Evolutionary conservation across 92 coral and sea anemone genomes (phyloP), one percentile per base, ranked within the genome.

Genomic region (Umimayanthus kanabou): DNA sequence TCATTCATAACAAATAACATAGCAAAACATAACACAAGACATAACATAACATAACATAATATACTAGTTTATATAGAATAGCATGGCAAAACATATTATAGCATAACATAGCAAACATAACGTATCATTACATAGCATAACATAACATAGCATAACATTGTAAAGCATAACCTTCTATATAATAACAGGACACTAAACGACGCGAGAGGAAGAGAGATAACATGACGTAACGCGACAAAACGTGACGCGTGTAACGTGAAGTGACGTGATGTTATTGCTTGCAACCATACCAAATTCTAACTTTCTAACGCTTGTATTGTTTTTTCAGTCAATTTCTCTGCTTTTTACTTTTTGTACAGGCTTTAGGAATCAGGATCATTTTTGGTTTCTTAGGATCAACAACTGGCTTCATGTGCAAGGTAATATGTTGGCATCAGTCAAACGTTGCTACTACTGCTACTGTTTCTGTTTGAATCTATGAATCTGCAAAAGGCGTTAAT

Each of bases 351-450:
- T 78, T 45, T 83, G 8, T 26, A 3, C 78, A 83, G 87, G 45
- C 43, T 6, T 15, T 83, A 72, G 87, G 70, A 53, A 28, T 83
- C 77, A 83, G 87, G 45, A 47, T 83, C 28, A 33, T 83, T 15
- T 83, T 83, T 83, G 87, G 66, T 45, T 83, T 67, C 61, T 33
- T 83, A 64, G 87, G 43, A 26, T 43, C 20, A 50, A 28, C 87
- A 20, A 83, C 87, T 13, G 77, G 45, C 20, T 83, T 83, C 78
- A 69, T 83, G 87, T 83, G 87, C 87, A 69, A 83, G 87, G 87
- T 83, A 83, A 80, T 8, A 22, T 4, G 0, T 61, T 61, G 6
- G 22, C 9, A 5, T 61, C n/a, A 61, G 26, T 61, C n/a, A 57
- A 57, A 20, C 3, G 23, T 22, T 61, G 69, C 25, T 20, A 61